Evolutionary conservation across 2,797 vertebrate genomes (phyloP), one percentile per base, ranked within the genome.

Genomic region (Myoxocephalus aenaeus): DNA sequence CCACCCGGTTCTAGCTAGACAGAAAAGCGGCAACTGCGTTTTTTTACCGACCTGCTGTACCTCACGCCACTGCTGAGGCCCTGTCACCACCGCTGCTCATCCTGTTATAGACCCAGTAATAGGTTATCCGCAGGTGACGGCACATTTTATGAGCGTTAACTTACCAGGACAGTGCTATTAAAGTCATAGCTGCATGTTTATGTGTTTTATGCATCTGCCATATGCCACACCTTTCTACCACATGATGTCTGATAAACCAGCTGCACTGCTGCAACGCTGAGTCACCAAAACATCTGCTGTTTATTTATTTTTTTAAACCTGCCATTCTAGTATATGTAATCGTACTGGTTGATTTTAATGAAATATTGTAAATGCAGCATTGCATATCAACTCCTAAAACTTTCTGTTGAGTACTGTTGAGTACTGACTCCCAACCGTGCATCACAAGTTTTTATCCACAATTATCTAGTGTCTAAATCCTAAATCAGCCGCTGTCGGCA

Each of bases 131-230:
- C 70, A 68, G 62, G 64, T 80, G 75, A 83, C 56, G 36, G 61
- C 64, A 70, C 65, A 42, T 70, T 66, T 80, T 75, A 67, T 56
- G 54, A 70, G 42, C 68, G 44, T 70, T 79, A 40, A 68, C 54
- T 68, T 65, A 61, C 46, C 38, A 67, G 50, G 53, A 75, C 36
- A 3, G 18, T 53, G 54, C 36, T 81, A 34, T 54, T 86, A 27
- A 61, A 42, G 69, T 65, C 50, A 83, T 65, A 9, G 44, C 51
- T 66, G 29, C 38, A 25, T 76, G 74, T 77, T 76, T 70, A 29
- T 78, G 44, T 79, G 58, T 90, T 79, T 63, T 17, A 72, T 66
- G n/a, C 44, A 56, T 79, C 50, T 83, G 63, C 65, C 70, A 74
- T 82, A 68, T 72, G 65, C 29, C 63, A 46, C 53, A 67, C 63